Percentiles rank a stretch among this genome's conserved stretches.
Conservation (phyloP, 2,797 vertebrate species). For the Enteromius anoplus region DNA sequence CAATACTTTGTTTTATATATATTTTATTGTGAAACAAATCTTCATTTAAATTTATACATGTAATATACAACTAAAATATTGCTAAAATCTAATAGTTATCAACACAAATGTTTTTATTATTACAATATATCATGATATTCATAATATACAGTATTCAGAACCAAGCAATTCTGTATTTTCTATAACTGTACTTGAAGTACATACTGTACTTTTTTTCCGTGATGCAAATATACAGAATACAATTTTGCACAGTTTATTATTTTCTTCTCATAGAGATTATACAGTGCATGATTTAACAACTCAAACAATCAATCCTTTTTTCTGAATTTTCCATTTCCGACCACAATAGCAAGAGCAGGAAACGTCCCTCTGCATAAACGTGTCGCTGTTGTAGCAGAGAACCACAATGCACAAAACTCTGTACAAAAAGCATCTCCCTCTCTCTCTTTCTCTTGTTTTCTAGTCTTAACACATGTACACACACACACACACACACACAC, state of each 20-base stretch:
- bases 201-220: neutral
- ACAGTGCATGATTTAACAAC: constrained; percentile 29
- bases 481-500: neutral
- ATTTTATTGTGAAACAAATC: neutral
- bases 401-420: constrained; percentile 51
- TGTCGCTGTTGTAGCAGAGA: constrained; percentile 53
- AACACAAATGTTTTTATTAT: neutral
- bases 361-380: constrained; percentile 56
- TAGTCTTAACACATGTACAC: neutral
- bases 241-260: neutral
- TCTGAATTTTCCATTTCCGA: constrained; percentile 66
- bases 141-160: neutral
- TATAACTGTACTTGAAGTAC: neutral
- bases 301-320: constrained; percentile 53
- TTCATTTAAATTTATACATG: neutral
- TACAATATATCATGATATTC: neutral
- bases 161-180: neutral
- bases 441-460: neutral
- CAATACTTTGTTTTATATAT: neutral
- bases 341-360: constrained; percentile 60
- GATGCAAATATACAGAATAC: neutral
- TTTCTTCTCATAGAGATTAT: constrained; percentile 3
- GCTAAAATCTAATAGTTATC: neutral
- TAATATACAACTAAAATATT: neutral
- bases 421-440: constrained; percentile 16